Conservation (phyloP, 2,797 vertebrate genomes). For the Rachycentron canadum region DNA sequence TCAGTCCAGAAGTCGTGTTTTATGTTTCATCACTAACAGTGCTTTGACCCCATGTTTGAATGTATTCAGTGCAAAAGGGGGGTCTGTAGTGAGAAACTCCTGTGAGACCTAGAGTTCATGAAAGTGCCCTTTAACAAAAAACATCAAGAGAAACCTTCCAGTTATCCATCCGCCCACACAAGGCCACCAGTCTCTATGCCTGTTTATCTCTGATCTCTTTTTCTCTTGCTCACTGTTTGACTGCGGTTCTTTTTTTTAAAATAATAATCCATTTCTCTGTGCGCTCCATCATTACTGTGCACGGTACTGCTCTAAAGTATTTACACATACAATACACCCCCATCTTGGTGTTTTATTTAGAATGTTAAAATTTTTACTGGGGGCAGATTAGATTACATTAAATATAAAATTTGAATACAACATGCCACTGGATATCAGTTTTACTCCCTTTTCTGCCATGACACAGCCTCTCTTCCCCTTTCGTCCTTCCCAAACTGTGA, state of each 20-base stretch:
- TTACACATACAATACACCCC: slow-evolving; percentile 14
- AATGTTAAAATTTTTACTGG: slow-evolving; percentile 40
- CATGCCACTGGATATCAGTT: slow-evolving; percentile 45
- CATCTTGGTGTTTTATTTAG: slow-evolving; percentile 12
- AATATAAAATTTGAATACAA: slow-evolving; percentile 49
- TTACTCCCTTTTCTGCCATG: slow-evolving; percentile 4
- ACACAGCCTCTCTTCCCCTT: slow-evolving; percentile 35
- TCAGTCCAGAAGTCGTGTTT: slow-evolving; percentile 49
- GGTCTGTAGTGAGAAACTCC: slow-evolving; percentile 60
- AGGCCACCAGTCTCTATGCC: slow-evolving; percentile 24
- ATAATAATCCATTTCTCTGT: slow-evolving; percentile 37
- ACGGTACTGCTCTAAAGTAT: slow-evolving; percentile 20
- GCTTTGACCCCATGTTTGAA: slow-evolving; percentile 54
- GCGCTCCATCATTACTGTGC: slow-evolving; percentile 45
- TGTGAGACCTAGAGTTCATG: slow-evolving; percentile 56
- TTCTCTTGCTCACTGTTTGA: slow-evolving; percentile 32
- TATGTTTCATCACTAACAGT: slow-evolving; percentile 47
- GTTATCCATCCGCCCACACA: slow-evolving; percentile 62
- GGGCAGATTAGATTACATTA: slow-evolving; percentile 29
- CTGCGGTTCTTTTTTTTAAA: slow-evolving; percentile 4
- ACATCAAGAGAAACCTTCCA: slow-evolving; percentile 66
- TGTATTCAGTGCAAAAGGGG: slow-evolving; percentile 51
- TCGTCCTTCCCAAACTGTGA: slow-evolving; percentile 43
- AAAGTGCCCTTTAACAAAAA: slow-evolving; percentile 61
- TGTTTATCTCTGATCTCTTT: slow-evolving; percentile 62